phyloP scores from a whole-genome alignment of 1,140 invertebrate species.

The Microplitis demolitor region DNA sequence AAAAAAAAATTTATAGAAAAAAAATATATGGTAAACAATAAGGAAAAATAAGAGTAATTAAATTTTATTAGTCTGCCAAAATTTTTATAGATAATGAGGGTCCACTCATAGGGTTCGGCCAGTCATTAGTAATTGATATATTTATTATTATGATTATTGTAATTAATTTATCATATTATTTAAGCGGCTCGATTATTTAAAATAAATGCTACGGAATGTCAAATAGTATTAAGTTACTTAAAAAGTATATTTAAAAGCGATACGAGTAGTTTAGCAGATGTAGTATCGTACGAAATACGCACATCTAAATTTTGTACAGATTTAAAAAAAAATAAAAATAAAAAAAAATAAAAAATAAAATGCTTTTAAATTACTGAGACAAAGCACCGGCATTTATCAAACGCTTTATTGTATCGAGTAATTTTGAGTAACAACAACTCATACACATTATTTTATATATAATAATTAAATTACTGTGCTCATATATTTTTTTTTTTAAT shows the following conservation, averaged over 20 bases:
- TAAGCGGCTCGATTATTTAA: neutral
- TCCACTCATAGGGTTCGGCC: conserved; percentile 19
- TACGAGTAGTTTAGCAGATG: neutral
- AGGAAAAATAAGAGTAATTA: conserved; percentile 4
- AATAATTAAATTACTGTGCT: too few species aligned
- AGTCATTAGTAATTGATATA: neutral
- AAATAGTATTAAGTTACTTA: neutral
- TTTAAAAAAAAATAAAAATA: neutral
- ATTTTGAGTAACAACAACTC: neutral
- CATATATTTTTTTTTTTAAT: too few species aligned
- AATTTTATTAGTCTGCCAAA: conserved; percentile 19
- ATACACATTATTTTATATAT: too few species aligned
- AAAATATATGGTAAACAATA: neutral
- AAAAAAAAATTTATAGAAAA: conserved; percentile 3
- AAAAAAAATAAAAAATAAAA: neutral
- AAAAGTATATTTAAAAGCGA: neutral
- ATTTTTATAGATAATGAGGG: conserved; percentile 30
- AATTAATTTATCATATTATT: neutral
- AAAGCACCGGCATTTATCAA: neutral
- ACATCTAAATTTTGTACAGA: neutral
- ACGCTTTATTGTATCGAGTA: neutral
- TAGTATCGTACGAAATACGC: neutral
- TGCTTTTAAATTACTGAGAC: neutral
- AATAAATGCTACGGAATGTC: neutral
- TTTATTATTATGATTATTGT: neutral